Evolutionary conservation across 2,888 invertebrate species (phyloP), one percentile per base, ranked within the genome.

Genomic region (Monochamus alternatus): DNA sequence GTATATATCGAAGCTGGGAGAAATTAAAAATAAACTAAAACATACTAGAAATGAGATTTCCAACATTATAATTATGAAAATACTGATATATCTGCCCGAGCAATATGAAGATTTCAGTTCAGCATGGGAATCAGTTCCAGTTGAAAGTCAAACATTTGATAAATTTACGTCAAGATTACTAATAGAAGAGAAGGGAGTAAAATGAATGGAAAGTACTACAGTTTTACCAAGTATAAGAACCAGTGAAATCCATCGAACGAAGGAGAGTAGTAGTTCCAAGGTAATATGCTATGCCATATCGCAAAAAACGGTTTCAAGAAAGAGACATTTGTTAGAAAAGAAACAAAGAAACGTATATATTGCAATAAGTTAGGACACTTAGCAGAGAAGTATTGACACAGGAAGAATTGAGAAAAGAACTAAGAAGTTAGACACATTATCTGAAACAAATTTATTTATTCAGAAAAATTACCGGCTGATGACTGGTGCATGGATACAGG

Each of bases 121-220:
- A 12, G 80, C 80, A 7, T 81, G 80, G 78, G 76, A 81, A 73
- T 82, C 81, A 12, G 82, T 80, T 12, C 71, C 80, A 1, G 64
- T 64, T 32, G 75, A 78, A 0, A 79, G 83, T 12, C 80, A 82
- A 76, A 85, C 76, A 3, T 43, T 85, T 31, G 80, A 80, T 62
- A 76, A 77, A n/a, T 51, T 81, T 44, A 81, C 73, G 4, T 78
- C 78, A 5, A 63, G 81, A 30, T 43, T 80, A 38, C 59, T 80
- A 10, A 44, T 78, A 1, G 81, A 81, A 55, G 78, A 80, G 73
- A 73, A 79, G 51, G 72, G 76, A 65, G 22, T 9, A 12, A 76
- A 73, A 62, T 73, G 74, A n/a, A 2, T 4, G 7, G 80, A 80
- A 71, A 66, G 51, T n/a, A 47, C 51, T 31, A 77, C 71, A 38